Percentiles rank a stretch among this genome's conserved stretches.
phyloP scores from a whole-genome alignment of 2,888 invertebrate species.

The Octodonta nipae region DNA sequence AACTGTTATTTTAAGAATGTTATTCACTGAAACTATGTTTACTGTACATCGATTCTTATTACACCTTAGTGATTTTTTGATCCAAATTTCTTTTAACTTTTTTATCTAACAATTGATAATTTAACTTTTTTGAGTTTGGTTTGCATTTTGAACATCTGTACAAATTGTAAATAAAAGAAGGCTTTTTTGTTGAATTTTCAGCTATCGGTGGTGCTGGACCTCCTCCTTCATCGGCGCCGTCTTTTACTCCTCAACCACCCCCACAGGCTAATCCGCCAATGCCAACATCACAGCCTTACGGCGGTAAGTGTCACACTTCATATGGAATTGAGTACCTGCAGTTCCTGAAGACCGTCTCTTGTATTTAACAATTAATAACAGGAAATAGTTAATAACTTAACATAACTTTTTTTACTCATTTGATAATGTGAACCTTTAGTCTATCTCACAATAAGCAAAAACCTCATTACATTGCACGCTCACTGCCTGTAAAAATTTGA shows the following conservation, averaged over 20 bases:
- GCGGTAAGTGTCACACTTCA: slow-evolving; percentile 26
- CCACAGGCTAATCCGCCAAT: slow-evolving; percentile 42
- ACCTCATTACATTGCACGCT: no score
- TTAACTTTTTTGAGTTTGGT: slow-evolving; percentile 13
- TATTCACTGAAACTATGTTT: no score
- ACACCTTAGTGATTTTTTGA: background rate
- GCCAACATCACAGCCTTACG: slow-evolving; percentile 36
- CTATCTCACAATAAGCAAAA: no score
- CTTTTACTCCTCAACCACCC: slow-evolving; percentile 51
- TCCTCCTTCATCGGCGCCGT: slow-evolving; percentile 44
- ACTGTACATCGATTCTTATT: no score
- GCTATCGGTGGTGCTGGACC: slow-evolving; percentile 39
- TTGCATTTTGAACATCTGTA: slow-evolving; percentile 14
- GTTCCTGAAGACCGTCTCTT: no score
- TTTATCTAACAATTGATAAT: background rate
- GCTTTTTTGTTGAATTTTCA: slow-evolving; percentile 22
- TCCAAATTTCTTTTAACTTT: background rate
- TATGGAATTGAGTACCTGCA: slow-evolving; percentile 1
- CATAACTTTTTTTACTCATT: no score
- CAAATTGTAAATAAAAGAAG: slow-evolving; percentile 15
- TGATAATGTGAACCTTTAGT: no score
- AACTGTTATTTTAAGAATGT: no score
- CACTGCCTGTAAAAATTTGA: no score
- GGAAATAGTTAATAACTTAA: no score
- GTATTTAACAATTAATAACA: slow-evolving; percentile 4